Conservation (phyloP, 2,113 vertebrate genomes). For the Scomber scombrus region DNA sequence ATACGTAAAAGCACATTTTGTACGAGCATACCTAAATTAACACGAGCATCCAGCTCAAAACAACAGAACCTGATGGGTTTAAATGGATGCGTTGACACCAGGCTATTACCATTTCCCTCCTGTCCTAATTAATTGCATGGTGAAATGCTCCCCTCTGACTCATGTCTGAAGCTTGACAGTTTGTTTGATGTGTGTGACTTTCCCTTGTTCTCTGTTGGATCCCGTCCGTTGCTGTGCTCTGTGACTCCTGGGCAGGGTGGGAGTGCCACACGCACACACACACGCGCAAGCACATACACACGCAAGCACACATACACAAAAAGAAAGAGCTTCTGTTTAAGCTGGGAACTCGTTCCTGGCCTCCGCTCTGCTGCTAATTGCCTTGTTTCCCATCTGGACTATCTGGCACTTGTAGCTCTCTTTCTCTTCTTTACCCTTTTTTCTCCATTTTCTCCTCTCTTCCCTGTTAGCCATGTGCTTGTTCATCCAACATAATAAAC, state of each 20-base stretch:
- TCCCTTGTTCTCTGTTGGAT: conserved; percentile 70
- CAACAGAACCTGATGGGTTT: conserved; percentile 41
- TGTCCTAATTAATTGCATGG: conserved; percentile 62
- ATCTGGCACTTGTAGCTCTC: conserved; percentile 41
- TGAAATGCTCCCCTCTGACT: conserved; percentile 49
- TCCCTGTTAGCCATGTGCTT: not conserved
- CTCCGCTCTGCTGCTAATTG: conserved; percentile 61
- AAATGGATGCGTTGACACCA: conserved; percentile 46
- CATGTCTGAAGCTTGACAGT: conserved; percentile 63
- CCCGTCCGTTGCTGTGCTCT: conserved; percentile 32
- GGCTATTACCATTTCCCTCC: conserved; percentile 55
- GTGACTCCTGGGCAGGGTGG: conserved; percentile 40
- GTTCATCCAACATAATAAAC: not conserved
- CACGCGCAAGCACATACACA: not conserved
- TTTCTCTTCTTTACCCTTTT: conserved; percentile 30
- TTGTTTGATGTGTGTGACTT: conserved; percentile 74
- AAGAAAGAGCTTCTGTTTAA: conserved; percentile 52
- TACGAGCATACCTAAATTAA: conserved; percentile 29
- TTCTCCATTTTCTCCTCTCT: conserved; percentile 3
- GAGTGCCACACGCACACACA: conserved; percentile 10
- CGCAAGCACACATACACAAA: not conserved
- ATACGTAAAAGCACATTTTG: conserved; percentile 28
- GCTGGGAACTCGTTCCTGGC: conserved; percentile 46
- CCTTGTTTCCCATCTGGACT: conserved; percentile 69
- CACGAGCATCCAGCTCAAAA: conserved; percentile 37